A percentile compares a stretch with the other conserved stretches of the same genome.
Evolutionary conservation across 1,140 invertebrate genomes (phyloP).

Genomic region (Helicoverpa armigera): DNA sequence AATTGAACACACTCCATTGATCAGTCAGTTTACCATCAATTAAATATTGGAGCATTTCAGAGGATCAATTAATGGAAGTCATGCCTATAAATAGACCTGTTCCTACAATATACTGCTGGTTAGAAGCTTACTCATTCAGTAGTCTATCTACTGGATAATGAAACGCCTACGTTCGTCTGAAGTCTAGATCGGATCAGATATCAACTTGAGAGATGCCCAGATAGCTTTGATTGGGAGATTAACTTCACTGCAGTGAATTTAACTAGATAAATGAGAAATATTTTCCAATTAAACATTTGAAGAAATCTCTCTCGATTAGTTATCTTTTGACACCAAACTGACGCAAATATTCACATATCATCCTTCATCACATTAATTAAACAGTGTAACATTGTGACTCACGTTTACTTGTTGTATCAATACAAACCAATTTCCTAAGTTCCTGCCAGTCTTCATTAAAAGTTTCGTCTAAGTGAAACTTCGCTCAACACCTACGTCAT

Average conservation of each 20-base stretch:
- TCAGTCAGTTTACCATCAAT: slow-evolving; percentile 3
- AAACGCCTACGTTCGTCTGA: background rate
- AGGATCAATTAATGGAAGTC: slow-evolving; percentile 25
- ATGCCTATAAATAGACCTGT: slow-evolving; percentile 1
- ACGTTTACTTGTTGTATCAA: too few species aligned
- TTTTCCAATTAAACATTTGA: too few species aligned
- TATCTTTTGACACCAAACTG: background rate
- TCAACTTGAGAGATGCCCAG: background rate
- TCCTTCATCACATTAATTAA: too few species aligned
- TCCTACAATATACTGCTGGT: background rate
- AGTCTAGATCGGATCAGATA: background rate
- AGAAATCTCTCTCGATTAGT: too few species aligned
- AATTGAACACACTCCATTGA: background rate
- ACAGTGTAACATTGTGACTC: too few species aligned
- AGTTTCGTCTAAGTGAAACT: background rate
- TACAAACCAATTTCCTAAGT: too few species aligned
- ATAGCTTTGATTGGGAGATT: too few species aligned
- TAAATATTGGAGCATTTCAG: slow-evolving; percentile 5
- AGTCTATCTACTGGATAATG: background rate
- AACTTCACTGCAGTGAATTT: too few species aligned
- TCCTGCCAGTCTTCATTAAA: background rate
- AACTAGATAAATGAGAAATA: too few species aligned
- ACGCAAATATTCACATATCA: background rate
- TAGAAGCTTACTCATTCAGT: background rate
- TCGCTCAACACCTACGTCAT: background rate